Evolutionary conservation across 1,140 invertebrate species (phyloP), one percentile per base, ranked within the genome.

Genomic region (Phenacoccus solenopsis): DNA sequence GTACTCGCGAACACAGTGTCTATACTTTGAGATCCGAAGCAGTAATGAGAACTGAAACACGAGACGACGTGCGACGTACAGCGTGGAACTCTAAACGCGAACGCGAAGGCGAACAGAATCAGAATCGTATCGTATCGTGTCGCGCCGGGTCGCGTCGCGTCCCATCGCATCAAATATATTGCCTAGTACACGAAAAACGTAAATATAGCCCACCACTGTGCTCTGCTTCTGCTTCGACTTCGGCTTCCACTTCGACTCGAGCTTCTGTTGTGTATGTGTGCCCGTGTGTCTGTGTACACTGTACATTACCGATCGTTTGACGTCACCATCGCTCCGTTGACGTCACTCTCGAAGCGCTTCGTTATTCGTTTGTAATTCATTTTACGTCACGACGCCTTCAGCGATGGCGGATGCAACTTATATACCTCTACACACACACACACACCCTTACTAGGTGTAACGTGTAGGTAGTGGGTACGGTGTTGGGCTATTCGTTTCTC

Each of bases 341-440:
- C 59, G 59, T 64, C 59, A 64, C 20, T 10, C 25, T 24, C 10
- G 21, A 25, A 64, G 25, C 59, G 59, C 22, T 64, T 27, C 59
- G 59, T 64, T 64, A 64, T 64, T 64, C 59, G 59, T 64, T 64
- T 27, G 59, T 64, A 64, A 64, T 64, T 64, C 59, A 25, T 27
- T 27, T 64, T 64, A 64, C 59, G 59, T 64, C 59, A 64, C 25
- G 59, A 4, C 10, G 25, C 59, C 59, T 27, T 27, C 20, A 10
- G 25, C n/a, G 20, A 24, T 16, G 59, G 9, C 4, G 59, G 59
- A 27, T 64, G 25, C 59, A 64, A 64, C 21, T 27, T 25, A 38
- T n/a, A 38, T n/a, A n/a, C 9, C 9, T n/a, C 9, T 10, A 38
- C 32, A 10, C 32, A n/a, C 32, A 38, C 32, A 38, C 32, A 38